These are phyloP conservation scores for Lates calcarifer DNA, from an alignment of 2,113 vertebrate genomes.

Conservation along the genomic window DNA sequence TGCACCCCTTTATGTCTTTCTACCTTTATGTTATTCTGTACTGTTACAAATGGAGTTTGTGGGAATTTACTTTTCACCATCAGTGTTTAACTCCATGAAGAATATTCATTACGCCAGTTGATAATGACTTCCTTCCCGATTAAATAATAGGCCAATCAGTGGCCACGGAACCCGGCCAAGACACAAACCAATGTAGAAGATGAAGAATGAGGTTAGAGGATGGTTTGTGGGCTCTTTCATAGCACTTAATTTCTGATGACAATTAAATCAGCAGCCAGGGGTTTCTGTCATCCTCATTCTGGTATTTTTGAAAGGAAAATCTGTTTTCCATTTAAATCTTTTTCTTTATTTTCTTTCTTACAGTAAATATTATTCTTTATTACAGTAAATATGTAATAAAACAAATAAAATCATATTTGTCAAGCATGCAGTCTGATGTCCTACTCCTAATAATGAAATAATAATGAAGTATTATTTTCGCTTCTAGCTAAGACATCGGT, in stretches of 20 bases:
- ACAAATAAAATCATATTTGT: not conserved
- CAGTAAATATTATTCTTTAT: not conserved
- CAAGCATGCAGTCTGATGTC: slow-evolving; percentile 1
- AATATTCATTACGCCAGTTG: slow-evolving; percentile 63
- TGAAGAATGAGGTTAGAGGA: slow-evolving; percentile 45
- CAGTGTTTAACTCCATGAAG: slow-evolving; percentile 63
- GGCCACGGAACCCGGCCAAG: slow-evolving; percentile 61
- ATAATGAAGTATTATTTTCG: not conserved
- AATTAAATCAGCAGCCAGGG: slow-evolving; percentile 67
- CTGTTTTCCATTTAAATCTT: slow-evolving; percentile 59
- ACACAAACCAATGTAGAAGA: slow-evolving; percentile 43
- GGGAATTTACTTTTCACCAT: slow-evolving; percentile 61
- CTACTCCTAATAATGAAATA: not conserved
- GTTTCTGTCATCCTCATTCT: slow-evolving; percentile 50
- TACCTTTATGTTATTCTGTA: slow-evolving; percentile 10
- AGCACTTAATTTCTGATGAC: slow-evolving; percentile 72
- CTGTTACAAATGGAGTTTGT: slow-evolving; percentile 49
- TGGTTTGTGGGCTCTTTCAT: slow-evolving; percentile 50
- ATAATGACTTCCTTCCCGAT: slow-evolving; percentile 71
- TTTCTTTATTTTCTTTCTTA: slow-evolving; percentile 11
- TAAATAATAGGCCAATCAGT: slow-evolving; percentile 78
- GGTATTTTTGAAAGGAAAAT: slow-evolving; percentile 44
- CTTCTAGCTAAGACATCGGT: not conserved
- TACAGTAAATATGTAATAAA: not conserved
- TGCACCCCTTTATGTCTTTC: slow-evolving; percentile 3